These are phyloP conservation scores for Andrena haemorrhoa DNA, from an alignment of 2,888 invertebrate genomes.

Conservation along the genomic window DNA sequence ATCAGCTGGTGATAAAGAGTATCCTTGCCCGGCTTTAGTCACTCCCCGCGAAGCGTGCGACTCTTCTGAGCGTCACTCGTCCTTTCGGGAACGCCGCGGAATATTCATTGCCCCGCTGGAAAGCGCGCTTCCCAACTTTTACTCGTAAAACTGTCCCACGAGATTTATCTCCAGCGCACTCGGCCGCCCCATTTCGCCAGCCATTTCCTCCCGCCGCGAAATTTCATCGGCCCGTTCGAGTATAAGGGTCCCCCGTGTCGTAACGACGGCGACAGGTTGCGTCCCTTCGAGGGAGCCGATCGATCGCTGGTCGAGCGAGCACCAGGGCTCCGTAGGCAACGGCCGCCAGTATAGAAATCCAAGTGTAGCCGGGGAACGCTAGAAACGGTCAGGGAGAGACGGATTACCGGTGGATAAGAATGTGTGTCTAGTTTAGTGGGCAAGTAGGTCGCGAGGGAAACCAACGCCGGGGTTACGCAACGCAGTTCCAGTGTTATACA, in stretches of 20 bases:
- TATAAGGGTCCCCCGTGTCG: slow-evolving; percentile 21
- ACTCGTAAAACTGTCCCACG: not conserved
- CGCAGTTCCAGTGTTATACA: slow-evolving; percentile 84
- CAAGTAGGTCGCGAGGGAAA: slow-evolving; percentile 85
- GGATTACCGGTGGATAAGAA: slow-evolving; percentile 82
- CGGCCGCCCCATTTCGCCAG: not conserved
- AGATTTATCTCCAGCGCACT: not conserved
- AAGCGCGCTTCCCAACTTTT: not conserved
- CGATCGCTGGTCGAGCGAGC: slow-evolving; percentile 11
- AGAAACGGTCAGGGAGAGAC: slow-evolving; percentile 65
- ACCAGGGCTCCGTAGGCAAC: slow-evolving; percentile 24
- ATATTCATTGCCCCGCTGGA: not conserved
- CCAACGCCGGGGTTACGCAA: slow-evolving; percentile 82
- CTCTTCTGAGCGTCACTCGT: too few relatives aligned
- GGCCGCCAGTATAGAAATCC: slow-evolving; percentile 2
- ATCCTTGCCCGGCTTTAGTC: not conserved
- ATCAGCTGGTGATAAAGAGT: not conserved
- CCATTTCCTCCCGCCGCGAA: slow-evolving; percentile 1
- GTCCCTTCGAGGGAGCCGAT: slow-evolving; percentile 38
- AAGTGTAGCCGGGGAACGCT: slow-evolving; percentile 50
- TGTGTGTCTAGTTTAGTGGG: slow-evolving; percentile 85
- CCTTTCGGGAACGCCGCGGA: too few relatives aligned
- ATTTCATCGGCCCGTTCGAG: not conserved
- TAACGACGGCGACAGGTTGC: slow-evolving; percentile 25
- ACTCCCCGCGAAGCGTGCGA: not conserved